Evolutionary conservation across 2,888 invertebrate species (phyloP).

Genomic region (Drosophila emarginata): DNA sequence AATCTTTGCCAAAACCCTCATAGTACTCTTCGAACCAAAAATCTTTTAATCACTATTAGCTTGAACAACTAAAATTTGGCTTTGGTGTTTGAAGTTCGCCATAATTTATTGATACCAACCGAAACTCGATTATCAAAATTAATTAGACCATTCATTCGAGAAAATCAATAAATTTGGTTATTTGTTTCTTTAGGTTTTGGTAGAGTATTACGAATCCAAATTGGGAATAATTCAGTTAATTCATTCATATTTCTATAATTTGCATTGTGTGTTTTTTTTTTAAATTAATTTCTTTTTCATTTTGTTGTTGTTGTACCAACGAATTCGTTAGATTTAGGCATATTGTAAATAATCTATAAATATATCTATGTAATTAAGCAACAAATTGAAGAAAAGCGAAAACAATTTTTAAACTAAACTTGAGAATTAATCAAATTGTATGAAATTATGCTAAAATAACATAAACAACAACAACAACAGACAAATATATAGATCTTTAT

Average conservation of each 20-base stretch:
- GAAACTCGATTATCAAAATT: not conserved
- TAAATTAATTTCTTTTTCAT: constrained; percentile 9
- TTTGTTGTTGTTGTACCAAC: constrained; percentile 53
- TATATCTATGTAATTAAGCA: constrained; percentile 24
- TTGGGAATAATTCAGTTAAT: not conserved
- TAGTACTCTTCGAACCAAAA: too few species aligned
- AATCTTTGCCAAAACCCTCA: too few species aligned
- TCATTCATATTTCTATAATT: constrained; percentile 32
- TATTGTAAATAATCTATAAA: constrained; percentile 63
- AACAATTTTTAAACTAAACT: constrained; percentile 67
- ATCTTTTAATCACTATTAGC: not conserved
- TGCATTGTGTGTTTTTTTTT: constrained; percentile 54
- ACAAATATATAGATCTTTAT: constrained; percentile 43
- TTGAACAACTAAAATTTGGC: not conserved
- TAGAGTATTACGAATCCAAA: not conserved
- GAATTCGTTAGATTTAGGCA: constrained; percentile 68
- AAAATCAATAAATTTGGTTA: not conserved
- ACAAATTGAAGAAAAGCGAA: constrained; percentile 28
- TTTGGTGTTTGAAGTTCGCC: not conserved
- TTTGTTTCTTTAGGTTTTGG: not conserved
- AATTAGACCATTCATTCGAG: not conserved
- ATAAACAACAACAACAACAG: constrained; percentile 42
- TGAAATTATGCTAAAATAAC: constrained; percentile 54
- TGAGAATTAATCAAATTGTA: constrained; percentile 76
- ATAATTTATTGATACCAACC: not conserved